Conservation (phyloP, 92 coral and sea anemone species). For the Nematostella vectensis region DNA sequence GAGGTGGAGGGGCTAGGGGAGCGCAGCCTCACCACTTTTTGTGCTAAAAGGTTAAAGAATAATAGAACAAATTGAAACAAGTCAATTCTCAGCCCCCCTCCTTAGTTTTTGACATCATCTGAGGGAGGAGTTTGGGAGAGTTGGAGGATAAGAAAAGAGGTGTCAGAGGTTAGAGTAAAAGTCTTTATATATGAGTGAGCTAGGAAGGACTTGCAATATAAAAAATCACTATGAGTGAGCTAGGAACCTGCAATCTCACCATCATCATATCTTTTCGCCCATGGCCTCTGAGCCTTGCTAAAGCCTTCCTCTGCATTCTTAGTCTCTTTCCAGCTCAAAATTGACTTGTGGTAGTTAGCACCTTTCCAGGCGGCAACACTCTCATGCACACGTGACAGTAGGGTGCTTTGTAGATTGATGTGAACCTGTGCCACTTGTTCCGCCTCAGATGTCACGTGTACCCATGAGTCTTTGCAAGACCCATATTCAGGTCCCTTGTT, state of each 20-base stretch:
- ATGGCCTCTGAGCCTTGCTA: slow-evolving; percentile 83
- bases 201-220: too few relatives aligned
- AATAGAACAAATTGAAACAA: too few relatives aligned
- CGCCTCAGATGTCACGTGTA: slow-evolving; percentile 60
- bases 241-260: too few relatives aligned
- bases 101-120: too few relatives aligned
- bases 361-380: slow-evolving; percentile 62
- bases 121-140: too few relatives aligned
- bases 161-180: background rate
- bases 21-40: too few relatives aligned
- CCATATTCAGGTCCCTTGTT: slow-evolving; percentile 75
- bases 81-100: too few relatives aligned
- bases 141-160: background rate
- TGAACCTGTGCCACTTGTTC: slow-evolving; percentile 74
- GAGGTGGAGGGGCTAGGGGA: too few relatives aligned
- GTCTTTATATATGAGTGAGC: background rate
- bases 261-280: slow-evolving; percentile 67
- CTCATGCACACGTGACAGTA: slow-evolving; percentile 52
- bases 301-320: slow-evolving; percentile 82
- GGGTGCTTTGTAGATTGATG: slow-evolving; percentile 49
- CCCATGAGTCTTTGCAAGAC: slow-evolving; percentile 58
- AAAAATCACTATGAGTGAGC: too few relatives aligned
- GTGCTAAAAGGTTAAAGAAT: too few relatives aligned
- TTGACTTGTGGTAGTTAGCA: slow-evolving; percentile 81
- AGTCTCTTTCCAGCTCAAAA: slow-evolving; percentile 79